Base-by-base conservation (phyloP, 2,113 vertebrate species). In the Paratilapia polleni region DNA sequence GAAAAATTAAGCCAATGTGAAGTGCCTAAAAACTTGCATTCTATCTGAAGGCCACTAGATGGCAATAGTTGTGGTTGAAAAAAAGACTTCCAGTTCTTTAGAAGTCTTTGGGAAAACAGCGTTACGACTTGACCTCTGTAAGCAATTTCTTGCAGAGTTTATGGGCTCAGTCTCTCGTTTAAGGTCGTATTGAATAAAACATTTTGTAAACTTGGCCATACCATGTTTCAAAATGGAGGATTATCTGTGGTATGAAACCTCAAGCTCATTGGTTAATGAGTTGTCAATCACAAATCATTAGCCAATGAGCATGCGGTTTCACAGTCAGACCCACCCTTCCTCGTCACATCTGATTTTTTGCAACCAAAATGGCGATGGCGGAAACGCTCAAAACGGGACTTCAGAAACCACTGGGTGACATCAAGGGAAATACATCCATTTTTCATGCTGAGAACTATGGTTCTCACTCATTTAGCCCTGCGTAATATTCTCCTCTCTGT, bases 121-220 rank as follows among this genome's bases (percentile, higher is more conserved):
- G 41, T 43, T 66, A 36, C 24, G 36, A 38, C 38, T 38, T 38
- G 38, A 66, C n/a, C 34, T 64, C 12, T 6, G 36, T 66, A 43
- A 43, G n/a, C 11, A 19, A 6, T 47, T 68, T 68, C 41, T 41
- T 22, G 47, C 19, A 24, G 4, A 68, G 38, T 68, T 5, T n/a
- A 1, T 43, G 12, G 41, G 11, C 11, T 43, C 41, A 43, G n/a
- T n/a, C n/a, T n/a, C 41, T 43, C 4, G 13, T 68, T 68, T 19
- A 26, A 24, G 24, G 47, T 47, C 22, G 0, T 0, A 0, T n/a
- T 41, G 36, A 43, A 24, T 41, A 66, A 66, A 9, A 66, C 22
- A 38, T 68, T 28, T 68, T 28, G 26, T 2, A 19, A 68, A 47
- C 63, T 66, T 26, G 63, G 38, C 12, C 38, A 11, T 41, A 3